Evolutionary conservation across 2,113 vertebrate genomes (phyloP), one percentile per base, ranked within the genome.

Genomic region (Trachemys scripta): DNA sequence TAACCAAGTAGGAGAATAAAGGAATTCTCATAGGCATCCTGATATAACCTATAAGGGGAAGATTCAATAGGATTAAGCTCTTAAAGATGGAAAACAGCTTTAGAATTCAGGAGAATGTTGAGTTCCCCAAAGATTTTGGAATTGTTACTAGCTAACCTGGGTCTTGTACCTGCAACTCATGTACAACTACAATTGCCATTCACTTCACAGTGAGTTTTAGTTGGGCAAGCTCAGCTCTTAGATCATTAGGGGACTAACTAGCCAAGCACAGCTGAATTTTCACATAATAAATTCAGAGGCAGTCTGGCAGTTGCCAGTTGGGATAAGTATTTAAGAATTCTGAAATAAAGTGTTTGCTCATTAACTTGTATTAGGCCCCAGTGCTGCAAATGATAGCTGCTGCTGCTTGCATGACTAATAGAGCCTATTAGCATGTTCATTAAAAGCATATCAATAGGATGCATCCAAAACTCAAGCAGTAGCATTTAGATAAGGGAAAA

Each of bases 51-150:
- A 1, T 84, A 38, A 31, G 49, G n/a, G 42, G 72, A 49, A 17
- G 53, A 57, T 94, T 92, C 80, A 89, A 17, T 27, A 59, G 69
- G 62, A 87, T 93, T 38, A 85, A 94, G 59, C 24, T 56, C 51
- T 80, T 80, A 90, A 81, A 79, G 86, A 76, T 84, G 93, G 93
- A 93, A 96, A 27, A 12, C 7, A 92, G 31, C 65, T 88, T 91
- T 51, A 82, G 88, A 50, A 50, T 50, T 50, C 62, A 65, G 22
- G 62, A 51, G 75, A 5, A 22, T 85, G 17, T 49, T 87, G 78
- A 31, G 38, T 90, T 59, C 38, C 79, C 80, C 87, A 82, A 45
- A n/a, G 79, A 10, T 16, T 19, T 50, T 56, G n/a, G 8, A 54
- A 87, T 3, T 45, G 22, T 38, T 69, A 76, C 19, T 27, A 27